Evolutionary conservation across 2,888 invertebrate species (phyloP).

Genomic region (Hypselothyrea guttata): DNA sequence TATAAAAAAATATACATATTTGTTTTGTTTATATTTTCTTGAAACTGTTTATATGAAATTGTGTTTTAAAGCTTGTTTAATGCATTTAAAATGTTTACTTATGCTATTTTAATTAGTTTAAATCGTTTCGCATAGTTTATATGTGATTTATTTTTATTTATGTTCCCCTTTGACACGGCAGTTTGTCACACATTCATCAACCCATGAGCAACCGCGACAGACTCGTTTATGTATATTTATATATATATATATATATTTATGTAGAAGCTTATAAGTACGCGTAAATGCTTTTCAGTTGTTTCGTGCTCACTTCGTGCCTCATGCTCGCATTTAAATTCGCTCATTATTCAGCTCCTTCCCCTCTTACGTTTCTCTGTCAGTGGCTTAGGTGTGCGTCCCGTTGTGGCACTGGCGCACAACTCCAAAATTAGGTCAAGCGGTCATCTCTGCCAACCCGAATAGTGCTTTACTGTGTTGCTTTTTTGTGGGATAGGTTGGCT

Average conservation of each 20-base stretch:
- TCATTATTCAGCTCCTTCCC: constrained; percentile 57
- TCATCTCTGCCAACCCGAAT: constrained; percentile 71
- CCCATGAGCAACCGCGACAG: no score
- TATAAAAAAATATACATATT: no score
- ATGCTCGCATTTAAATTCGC: constrained; percentile 66
- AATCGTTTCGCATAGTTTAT: no score
- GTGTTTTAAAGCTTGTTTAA: constrained; percentile 11
- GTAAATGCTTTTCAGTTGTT: constrained; percentile 41
- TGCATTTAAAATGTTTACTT: no score
- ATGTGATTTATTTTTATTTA: no score
- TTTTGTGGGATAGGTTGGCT: constrained; percentile 13
- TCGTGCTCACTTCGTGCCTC: constrained; percentile 38
- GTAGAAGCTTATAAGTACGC: background rate
- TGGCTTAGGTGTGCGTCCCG: constrained; percentile 21
- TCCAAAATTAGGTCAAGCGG: constrained; percentile 81
- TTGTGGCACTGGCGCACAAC: constrained; percentile 50
- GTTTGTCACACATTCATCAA: no score
- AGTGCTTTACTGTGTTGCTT: constrained; percentile 26
- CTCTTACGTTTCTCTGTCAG: background rate
- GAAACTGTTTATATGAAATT: no score
- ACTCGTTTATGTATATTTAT: no score
- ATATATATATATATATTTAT: background rate
- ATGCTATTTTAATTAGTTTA: no score
- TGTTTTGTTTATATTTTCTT: no score
- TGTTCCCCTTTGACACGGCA: no score